Conservation (phyloP, 2,888 invertebrate genomes). For the Lagria hirta region DNA sequence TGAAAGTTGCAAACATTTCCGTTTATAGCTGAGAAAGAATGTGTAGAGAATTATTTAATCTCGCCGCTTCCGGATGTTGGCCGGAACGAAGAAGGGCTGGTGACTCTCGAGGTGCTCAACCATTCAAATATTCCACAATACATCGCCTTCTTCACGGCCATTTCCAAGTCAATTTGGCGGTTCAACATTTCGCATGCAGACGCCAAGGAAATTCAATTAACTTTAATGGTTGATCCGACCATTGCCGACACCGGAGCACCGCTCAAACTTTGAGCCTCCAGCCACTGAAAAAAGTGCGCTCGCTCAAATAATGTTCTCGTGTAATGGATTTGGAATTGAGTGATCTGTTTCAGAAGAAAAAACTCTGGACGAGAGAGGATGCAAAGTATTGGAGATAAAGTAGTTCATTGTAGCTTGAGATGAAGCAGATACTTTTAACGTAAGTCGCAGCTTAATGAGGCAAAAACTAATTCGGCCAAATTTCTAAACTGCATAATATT, state of each 20-base stretch:
- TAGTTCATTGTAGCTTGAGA: too few relatives aligned
- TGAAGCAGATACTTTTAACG: too few relatives aligned
- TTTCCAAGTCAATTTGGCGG: conserved; percentile 57
- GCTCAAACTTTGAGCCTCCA: conserved; percentile 41
- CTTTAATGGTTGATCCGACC: conserved; percentile 57
- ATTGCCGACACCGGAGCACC: conserved; percentile 46
- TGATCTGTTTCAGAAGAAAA: too few relatives aligned
- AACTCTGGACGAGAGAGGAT: too few relatives aligned
- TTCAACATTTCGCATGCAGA: conserved; percentile 53
- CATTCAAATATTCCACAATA: conserved; percentile 52
- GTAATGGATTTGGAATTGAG: conserved; percentile 52
- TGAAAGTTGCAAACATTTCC: conserved; percentile 32
- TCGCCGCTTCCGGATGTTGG: conserved; percentile 12
- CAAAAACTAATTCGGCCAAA: too few relatives aligned
- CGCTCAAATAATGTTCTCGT: conserved; percentile 41
- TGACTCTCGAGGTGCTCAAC: conserved; percentile 47
- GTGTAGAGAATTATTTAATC: conserved; percentile 34
- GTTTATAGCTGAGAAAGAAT: conserved; percentile 30
- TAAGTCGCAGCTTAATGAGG: too few relatives aligned
- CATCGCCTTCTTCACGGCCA: conserved; percentile 52
- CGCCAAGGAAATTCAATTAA: conserved; percentile 59
- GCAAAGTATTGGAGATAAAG: too few relatives aligned
- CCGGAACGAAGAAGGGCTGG: conserved; percentile 26
- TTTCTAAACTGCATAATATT: too few relatives aligned
- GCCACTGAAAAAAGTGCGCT: conserved; percentile 39